Percentiles rank a stretch among this genome's conserved stretches.
Conservation (phyloP, 2,888 invertebrate genomes). For the Acutogordius australiensis region DNA sequence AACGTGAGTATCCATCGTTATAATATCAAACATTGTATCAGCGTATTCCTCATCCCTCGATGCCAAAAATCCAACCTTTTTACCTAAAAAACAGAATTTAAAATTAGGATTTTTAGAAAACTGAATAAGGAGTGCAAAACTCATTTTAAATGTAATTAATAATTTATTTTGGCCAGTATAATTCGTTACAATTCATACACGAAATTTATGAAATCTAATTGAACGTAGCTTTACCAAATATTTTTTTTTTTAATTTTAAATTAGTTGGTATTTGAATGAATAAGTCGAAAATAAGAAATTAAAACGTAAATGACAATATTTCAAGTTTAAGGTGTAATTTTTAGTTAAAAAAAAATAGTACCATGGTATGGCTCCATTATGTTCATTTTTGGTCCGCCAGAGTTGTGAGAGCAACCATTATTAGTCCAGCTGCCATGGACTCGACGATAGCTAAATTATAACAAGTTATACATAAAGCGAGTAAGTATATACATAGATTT, state of each 20-base stretch:
- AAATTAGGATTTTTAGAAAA: background rate
- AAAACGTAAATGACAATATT: too few species aligned
- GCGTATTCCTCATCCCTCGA: background rate
- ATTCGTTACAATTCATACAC: too few species aligned
- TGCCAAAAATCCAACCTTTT: conserved; percentile 19
- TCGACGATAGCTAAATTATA: conserved; percentile 47
- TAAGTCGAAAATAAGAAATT: too few species aligned
- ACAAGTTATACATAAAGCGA: too few species aligned
- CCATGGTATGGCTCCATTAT: conserved; percentile 34
- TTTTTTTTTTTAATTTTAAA: too few species aligned
- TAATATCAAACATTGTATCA: background rate
- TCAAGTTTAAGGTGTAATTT: too few species aligned
- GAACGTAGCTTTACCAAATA: background rate
- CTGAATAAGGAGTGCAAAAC: background rate
- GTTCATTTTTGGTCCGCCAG: conserved; percentile 66
- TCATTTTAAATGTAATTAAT: too few species aligned
- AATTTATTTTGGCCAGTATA: too few species aligned
- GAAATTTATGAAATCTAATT: too few species aligned
- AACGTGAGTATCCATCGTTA: background rate
- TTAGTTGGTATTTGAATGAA: too few species aligned
- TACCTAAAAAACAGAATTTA: background rate
- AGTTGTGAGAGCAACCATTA: conserved; percentile 67
- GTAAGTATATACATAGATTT: too few species aligned
- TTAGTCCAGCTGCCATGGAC: conserved; percentile 78
- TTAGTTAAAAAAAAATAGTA: background rate